Conservation (phyloP, 2,888 invertebrate genomes). For the Synanthedon formicaeformis region DNA sequence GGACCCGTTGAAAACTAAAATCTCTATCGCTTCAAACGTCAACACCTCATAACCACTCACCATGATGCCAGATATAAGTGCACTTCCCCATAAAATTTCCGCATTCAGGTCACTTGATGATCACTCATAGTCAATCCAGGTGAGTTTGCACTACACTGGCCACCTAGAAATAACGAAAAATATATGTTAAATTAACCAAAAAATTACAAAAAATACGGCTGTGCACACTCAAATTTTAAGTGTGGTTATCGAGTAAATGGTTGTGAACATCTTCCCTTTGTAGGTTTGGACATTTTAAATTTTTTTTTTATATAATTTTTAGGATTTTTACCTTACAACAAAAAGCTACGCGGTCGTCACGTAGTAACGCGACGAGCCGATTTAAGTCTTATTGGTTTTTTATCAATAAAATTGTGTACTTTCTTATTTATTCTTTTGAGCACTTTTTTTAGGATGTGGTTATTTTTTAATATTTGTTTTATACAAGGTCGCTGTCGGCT, state of each 20-base stretch:
- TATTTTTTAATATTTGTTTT: no score
- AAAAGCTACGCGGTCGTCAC: neutral
- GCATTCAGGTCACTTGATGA: constrained; percentile 36
- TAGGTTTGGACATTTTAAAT: neutral
- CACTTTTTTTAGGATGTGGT: no score
- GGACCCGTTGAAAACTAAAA: neutral
- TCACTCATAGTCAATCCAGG: neutral
- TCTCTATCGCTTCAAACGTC: constrained; percentile 15
- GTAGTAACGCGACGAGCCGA: no score
- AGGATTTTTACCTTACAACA: neutral
- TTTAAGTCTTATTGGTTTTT: no score
- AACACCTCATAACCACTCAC: constrained; percentile 34
- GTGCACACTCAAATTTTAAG: neutral
- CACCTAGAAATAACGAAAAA: neutral
- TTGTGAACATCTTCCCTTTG: neutral
- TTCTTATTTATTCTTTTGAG: no score
- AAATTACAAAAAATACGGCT: neutral
- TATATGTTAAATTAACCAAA: neutral
- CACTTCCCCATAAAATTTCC: constrained; percentile 42
- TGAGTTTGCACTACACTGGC: neutral
- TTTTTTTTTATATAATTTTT: neutral
- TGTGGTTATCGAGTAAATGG: neutral
- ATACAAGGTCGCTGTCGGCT: no score
- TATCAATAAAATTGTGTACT: no score
- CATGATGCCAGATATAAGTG: constrained; percentile 50